A percentile compares a stretch with the other conserved stretches of the same genome.
These are phyloP conservation scores for Synanthedon myopaeformis DNA, from an alignment of 2,888 invertebrate genomes.

Conservation along the genomic window DNA sequence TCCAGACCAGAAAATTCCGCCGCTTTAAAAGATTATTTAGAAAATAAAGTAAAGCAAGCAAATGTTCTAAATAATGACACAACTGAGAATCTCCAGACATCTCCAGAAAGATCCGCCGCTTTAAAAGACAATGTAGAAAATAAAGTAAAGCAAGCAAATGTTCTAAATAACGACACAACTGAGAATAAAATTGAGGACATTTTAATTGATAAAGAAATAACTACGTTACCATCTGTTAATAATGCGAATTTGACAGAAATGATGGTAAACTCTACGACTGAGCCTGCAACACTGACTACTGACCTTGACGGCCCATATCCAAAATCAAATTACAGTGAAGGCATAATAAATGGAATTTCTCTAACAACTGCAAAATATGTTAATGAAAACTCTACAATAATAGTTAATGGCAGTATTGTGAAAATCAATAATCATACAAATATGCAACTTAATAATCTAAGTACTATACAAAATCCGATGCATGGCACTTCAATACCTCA, in stretches of 20 bases:
- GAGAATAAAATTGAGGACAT: no score
- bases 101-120: no score
- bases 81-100: no score
- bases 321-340: not conserved
- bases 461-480: not conserved
- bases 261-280: constrained; percentile 6
- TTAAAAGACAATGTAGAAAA: no score
- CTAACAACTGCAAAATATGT: constrained; percentile 4
- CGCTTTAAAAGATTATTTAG: no score
- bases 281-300: constrained; percentile 4
- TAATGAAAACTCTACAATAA: constrained; percentile 17
- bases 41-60: no score
- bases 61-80: no score
- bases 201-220: not conserved
- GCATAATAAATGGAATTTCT: not conserved
- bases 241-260: not conserved
- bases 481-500: constrained; percentile 9
- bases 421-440: constrained; percentile 4
- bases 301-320: not conserved
- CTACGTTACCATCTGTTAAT: not conserved
- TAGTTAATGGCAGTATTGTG: constrained; percentile 9
- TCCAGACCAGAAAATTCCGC: not conserved
- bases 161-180: no score
- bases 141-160: no score
- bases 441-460: not conserved